Percentiles rank a stretch among this genome's conserved stretches.
Evolutionary conservation across 2,888 invertebrate genomes (phyloP).

Genomic region (Agriopis leucophaearia): DNA sequence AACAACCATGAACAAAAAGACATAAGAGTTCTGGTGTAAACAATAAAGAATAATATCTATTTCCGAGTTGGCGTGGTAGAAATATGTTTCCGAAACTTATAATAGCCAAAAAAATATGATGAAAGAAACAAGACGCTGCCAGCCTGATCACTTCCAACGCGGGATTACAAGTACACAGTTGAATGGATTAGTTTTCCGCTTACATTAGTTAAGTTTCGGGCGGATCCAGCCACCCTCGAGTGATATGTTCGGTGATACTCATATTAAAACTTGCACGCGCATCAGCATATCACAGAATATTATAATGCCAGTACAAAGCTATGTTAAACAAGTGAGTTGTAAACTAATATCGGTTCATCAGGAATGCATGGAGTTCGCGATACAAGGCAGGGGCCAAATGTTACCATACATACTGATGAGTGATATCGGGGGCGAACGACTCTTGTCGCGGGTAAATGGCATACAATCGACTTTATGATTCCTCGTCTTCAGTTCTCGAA

Average conservation of each 20-base stretch:
- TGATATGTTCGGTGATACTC: conserved; percentile 42
- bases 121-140: neutral
- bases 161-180: neutral
- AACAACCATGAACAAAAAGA: too few species aligned
- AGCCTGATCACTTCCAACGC: neutral
- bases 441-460: conserved; percentile 7
- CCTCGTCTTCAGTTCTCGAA: neutral
- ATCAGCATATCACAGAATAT: conserved; percentile 70
- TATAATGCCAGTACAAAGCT: conserved; percentile 73
- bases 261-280: conserved; percentile 49
- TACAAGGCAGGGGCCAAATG: conserved; percentile 46
- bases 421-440: conserved; percentile 26
- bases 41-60: too few species aligned
- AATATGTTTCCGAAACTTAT: too few species aligned
- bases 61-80: too few species aligned
- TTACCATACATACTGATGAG: conserved; percentile 46
- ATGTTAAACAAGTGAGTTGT: conserved; percentile 67
- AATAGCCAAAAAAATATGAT: neutral
- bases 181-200: conserved; percentile 20
- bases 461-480: conserved; percentile 24
- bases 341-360: conserved; percentile 77
- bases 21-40: too few species aligned
- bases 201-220: conserved; percentile 18
- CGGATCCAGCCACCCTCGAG: conserved; percentile 7
- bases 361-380: conserved; percentile 73